These are phyloP conservation scores for Aratinga solstitialis DNA, from an alignment of 2,797 vertebrate species.

Conservation along the genomic window DNA sequence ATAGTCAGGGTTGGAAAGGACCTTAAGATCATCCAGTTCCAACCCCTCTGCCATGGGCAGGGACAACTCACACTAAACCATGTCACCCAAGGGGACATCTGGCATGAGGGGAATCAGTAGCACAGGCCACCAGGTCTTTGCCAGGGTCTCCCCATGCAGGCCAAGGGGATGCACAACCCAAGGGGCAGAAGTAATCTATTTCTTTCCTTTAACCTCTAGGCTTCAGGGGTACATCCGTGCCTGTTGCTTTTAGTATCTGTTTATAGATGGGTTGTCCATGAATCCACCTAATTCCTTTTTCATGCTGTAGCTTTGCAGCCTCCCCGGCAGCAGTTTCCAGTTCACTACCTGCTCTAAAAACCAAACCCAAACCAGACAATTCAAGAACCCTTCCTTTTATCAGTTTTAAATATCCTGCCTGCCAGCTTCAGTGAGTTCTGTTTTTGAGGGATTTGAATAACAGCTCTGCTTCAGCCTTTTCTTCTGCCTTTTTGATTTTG, in stretches of 20 bases:
- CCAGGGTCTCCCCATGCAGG: background rate
- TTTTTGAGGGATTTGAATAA: background rate
- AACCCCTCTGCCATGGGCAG: background rate
- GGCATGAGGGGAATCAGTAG: rapidly evolving
- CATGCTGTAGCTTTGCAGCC: background rate
- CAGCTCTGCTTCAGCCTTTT: rapidly evolving
- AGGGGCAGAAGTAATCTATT: background rate
- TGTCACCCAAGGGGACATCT: background rate
- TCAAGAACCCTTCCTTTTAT: background rate
- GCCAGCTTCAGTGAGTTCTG: background rate
- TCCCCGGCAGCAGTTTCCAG: background rate
- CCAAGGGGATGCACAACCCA: background rate
- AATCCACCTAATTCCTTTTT: background rate
- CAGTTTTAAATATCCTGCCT: background rate
- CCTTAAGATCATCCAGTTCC: background rate
- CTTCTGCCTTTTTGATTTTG: background rate
- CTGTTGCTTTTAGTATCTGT: background rate
- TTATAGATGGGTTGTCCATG: background rate
- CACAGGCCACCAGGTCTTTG: background rate
- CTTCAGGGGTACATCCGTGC: rapidly evolving
- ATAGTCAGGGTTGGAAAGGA: background rate
- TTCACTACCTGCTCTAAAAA: background rate
- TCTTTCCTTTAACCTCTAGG: background rate
- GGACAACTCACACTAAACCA: background rate
- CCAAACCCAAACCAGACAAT: rapidly evolving